These are phyloP conservation scores for Cephus pygmeus DNA, from an alignment of 2,888 invertebrate genomes.

Conservation along the genomic window DNA sequence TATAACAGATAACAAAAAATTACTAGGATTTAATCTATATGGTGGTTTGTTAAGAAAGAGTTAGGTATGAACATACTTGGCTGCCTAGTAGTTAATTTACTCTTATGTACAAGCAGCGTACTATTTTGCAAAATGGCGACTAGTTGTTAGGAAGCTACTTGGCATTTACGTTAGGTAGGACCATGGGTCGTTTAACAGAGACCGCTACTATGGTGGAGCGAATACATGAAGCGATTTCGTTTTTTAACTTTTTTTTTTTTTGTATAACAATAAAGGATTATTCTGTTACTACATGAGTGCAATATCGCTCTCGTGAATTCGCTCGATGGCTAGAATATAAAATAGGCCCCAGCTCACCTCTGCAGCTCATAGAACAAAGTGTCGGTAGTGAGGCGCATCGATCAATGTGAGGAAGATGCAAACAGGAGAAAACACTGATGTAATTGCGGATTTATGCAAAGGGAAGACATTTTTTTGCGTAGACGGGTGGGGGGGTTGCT, in stretches of 20 bases:
- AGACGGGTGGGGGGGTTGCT: not conserved
- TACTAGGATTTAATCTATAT: not conserved
- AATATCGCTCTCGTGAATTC: constrained; percentile 43
- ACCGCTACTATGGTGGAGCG: constrained; percentile 26
- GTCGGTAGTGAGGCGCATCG: constrained; percentile 63
- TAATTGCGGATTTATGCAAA: constrained; percentile 49
- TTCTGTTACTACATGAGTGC: constrained; percentile 24
- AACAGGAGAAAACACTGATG: constrained; percentile 63
- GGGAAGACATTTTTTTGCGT: not conserved
- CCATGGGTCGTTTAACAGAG: not conserved
- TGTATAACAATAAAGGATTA: constrained; percentile 17
- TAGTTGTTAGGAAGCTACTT: not conserved
- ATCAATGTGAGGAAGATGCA: constrained; percentile 63
- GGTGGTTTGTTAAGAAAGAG: not conserved
- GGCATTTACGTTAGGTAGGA: not conserved
- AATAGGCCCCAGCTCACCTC: constrained; percentile 64
- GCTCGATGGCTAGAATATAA: constrained; percentile 50
- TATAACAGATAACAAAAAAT: not conserved
- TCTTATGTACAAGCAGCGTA: not conserved
- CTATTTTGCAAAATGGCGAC: not conserved
- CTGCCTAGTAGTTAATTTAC: not conserved
- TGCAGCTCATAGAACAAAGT: constrained; percentile 64
- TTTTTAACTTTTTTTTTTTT: constrained; percentile 25
- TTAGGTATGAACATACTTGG: not conserved
- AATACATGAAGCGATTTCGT: constrained; percentile 36